These are phyloP conservation scores for Xiphophorus hellerii DNA, from an alignment of 2,113 vertebrate genomes.

Conservation along the genomic window DNA sequence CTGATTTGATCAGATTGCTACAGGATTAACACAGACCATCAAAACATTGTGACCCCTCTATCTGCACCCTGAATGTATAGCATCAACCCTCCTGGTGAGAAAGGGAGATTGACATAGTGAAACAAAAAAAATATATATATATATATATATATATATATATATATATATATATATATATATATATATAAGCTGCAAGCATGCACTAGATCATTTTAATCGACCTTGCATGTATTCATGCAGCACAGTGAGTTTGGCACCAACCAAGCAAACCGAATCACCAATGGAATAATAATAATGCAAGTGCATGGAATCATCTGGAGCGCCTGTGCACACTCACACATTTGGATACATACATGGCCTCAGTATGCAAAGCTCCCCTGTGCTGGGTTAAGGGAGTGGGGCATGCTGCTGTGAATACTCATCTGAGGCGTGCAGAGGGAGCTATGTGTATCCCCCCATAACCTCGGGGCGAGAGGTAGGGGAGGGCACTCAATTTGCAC, in stretches of 20 bases:
- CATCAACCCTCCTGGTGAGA: constrained; percentile 17
- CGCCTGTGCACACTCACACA: constrained; percentile 37
- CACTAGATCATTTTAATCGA: constrained; percentile 41
- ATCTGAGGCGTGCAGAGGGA: constrained; percentile 74
- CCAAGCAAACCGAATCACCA: constrained; percentile 59
- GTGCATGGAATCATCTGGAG: constrained; percentile 67
- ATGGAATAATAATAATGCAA: constrained; percentile 66
- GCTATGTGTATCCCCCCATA: constrained; percentile 71
- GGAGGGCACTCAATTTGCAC: constrained; percentile 64
- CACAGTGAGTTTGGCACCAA: constrained; percentile 43
- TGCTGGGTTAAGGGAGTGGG: constrained; percentile 71
- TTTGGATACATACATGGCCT: constrained; percentile 52
- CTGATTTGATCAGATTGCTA: constrained; percentile 38
- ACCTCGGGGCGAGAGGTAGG: constrained; percentile 71
- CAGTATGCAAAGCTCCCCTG: constrained; percentile 77
- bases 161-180: too few relatives aligned
- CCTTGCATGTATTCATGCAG: constrained; percentile 49
- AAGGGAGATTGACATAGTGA: constrained; percentile 15
- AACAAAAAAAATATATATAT: background rate
- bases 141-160: too few relatives aligned
- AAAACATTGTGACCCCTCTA: constrained; percentile 3
- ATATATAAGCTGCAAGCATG: constrained; percentile 25
- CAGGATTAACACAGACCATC: constrained; percentile 16
- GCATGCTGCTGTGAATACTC: constrained; percentile 79
- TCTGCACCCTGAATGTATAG: constrained; percentile 12